Percentiles rank a stretch among this genome's conserved stretches.
Evolutionary conservation across 2,797 vertebrate genomes (phyloP).

Genomic region (Eulemur rubriventer): DNA sequence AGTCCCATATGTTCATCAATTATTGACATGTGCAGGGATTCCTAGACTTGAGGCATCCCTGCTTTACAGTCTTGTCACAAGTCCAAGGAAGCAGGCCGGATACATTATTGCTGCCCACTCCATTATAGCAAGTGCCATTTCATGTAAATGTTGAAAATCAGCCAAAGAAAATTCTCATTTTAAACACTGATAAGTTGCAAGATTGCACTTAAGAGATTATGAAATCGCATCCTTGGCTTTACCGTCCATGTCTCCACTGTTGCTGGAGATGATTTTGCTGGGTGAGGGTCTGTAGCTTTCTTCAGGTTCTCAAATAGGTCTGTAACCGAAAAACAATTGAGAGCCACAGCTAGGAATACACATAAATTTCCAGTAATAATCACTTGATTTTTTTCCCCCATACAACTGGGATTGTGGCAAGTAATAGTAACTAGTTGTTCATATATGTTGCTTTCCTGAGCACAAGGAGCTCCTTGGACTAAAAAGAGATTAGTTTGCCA

Average conservation of each 20-base stretch:
- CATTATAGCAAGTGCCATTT: not conserved
- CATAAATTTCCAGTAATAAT: not conserved
- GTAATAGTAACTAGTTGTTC: not conserved
- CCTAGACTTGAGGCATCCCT: not conserved
- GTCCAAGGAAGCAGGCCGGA: not conserved
- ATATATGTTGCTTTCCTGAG: not conserved
- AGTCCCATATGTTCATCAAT: not conserved
- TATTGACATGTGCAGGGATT: not conserved
- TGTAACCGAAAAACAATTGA: not conserved
- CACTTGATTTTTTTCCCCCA: not conserved
- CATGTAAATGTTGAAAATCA: not conserved
- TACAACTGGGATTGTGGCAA: not conserved
- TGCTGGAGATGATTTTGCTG: not conserved
- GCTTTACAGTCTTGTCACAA: not conserved
- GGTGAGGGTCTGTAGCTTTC: not conserved
- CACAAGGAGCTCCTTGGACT: not conserved
- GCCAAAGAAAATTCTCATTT: not conserved
- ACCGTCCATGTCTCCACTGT: not conserved
- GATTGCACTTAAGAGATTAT: not conserved
- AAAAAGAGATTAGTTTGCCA: not conserved
- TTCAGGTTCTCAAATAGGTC: not conserved
- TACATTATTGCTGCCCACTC: not conserved
- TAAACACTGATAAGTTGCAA: not conserved
- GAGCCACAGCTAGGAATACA: not conserved
- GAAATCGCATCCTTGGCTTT: not conserved